Conservation (phyloP, 92 coral and sea anemone species). For the Bergia puertoricense region DNA sequence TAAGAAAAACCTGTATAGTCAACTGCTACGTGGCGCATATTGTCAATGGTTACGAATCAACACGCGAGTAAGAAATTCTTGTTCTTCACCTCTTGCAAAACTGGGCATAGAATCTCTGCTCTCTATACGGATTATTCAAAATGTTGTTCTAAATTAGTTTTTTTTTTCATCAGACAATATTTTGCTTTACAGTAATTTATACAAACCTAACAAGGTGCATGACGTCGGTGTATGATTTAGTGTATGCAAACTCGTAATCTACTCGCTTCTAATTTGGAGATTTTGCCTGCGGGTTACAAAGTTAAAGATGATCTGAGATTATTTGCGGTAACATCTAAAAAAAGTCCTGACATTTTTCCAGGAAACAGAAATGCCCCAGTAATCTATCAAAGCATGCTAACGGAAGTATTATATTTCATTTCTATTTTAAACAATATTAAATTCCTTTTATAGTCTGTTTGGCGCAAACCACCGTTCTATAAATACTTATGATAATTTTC, state of each 20-base stretch:
- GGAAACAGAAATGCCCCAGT: background rate
- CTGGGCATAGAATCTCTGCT: too few species aligned
- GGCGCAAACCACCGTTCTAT: conserved; percentile 1
- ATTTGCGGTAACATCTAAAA: background rate
- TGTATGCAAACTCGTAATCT: background rate
- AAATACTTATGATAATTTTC: background rate
- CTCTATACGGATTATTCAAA: too few species aligned
- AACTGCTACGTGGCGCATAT: too few species aligned
- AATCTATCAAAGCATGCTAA: background rate
- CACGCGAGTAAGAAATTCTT: too few species aligned
- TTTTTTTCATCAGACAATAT: too few species aligned
- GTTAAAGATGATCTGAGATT: background rate
- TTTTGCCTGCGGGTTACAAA: conserved; percentile 1
- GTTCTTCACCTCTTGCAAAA: too few species aligned
- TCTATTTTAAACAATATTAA: background rate
- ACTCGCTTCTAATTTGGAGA: background rate
- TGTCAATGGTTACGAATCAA: too few species aligned
- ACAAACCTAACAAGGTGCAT: too few species aligned
- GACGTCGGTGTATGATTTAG: too few species aligned
- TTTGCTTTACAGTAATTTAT: too few species aligned
- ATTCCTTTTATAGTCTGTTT: background rate
- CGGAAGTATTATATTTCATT: background rate
- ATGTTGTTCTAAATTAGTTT: too few species aligned
- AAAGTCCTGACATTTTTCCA: background rate
- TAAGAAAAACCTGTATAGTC: too few species aligned